Base-by-base conservation (phyloP, 53 echinoderm and acorn worm genomes). In the Apostichopus leukothele region DNA sequence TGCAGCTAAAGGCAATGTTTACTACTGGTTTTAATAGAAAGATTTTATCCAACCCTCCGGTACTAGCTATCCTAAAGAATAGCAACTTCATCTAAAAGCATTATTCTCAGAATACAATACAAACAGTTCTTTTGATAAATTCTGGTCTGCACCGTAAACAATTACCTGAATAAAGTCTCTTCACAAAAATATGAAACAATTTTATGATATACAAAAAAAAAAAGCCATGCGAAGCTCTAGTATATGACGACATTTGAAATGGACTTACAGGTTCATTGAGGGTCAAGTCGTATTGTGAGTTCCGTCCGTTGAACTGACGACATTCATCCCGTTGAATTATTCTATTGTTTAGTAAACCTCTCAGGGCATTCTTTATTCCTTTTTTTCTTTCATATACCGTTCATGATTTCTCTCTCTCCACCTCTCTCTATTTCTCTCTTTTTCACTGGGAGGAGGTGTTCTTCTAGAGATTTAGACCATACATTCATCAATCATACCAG, bases 181-280 rank as follows among this genome's bases (percentile, higher is more conserved):
- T 61, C 23, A 54, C 55, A 77, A 77, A 77, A 80, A 80, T 80
- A 80, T 80, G 80, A 80, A 80, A 80, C 80, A 80, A 80, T 80
- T 80, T 80, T 80, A 25, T 25, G 80, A 80, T 80, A 53, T 16
- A 21, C 13, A 6, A 68, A 11, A 18, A 68, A 68, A 19, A 80
- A 80, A 80, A 9, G 14, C 53, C 80, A 7, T 80, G 54, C 21
- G 54, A 59, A 80, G 80, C 21, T 55, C 25, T 25, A 25, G 25
- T 25, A 25, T 1, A 25, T 25, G 23, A 80, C 80, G 7, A 80
- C 80, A 80, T 57, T 80, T 80, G 14, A 53, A 23, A 19, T 80
- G 80, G 80, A 22, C 59, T 80, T 21, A 80, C 80, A 59, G 80
- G 80, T 80, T 80, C 80, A 80, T 11, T 80, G 21, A 59, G 59